Conservation (phyloP, 2,113 vertebrate genomes). For the Boulengeromyrus knoepffleri region DNA sequence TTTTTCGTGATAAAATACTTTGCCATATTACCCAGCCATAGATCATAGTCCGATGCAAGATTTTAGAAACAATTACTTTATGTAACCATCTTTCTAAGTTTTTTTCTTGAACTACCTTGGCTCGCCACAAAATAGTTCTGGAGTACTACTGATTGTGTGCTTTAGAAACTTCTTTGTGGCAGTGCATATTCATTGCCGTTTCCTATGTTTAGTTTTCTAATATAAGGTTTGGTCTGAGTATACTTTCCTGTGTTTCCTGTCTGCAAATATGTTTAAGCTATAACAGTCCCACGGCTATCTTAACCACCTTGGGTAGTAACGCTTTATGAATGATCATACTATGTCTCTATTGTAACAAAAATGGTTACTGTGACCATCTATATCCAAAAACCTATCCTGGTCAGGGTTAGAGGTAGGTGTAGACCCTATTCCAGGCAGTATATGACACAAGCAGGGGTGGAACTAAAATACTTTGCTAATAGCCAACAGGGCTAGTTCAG, state of each 20-base stretch:
- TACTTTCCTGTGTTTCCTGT: background rate
- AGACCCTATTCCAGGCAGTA: background rate
- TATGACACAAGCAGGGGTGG: background rate
- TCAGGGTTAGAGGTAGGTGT: background rate
- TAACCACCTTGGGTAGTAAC: background rate
- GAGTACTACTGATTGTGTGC: background rate
- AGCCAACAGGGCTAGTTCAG: background rate
- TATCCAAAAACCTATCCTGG: background rate
- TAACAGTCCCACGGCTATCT: background rate
- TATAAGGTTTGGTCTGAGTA: background rate
- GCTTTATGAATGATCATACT: background rate
- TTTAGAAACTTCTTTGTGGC: background rate
- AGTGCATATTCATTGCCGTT: background rate
- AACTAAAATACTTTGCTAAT: background rate
- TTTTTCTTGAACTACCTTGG: background rate
- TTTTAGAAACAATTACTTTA: background rate
- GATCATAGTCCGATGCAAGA: no score
- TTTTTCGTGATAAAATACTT: background rate
- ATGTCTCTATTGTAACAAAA: background rate
- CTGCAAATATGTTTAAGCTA: background rate
- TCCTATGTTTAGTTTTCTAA: background rate
- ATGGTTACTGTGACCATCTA: background rate
- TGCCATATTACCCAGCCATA: background rate
- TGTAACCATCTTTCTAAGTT: background rate
- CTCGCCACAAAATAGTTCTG: background rate